These are phyloP conservation scores for Leucoptera coffeella DNA, from an alignment of 2,888 invertebrate genomes.

Conservation along the genomic window DNA sequence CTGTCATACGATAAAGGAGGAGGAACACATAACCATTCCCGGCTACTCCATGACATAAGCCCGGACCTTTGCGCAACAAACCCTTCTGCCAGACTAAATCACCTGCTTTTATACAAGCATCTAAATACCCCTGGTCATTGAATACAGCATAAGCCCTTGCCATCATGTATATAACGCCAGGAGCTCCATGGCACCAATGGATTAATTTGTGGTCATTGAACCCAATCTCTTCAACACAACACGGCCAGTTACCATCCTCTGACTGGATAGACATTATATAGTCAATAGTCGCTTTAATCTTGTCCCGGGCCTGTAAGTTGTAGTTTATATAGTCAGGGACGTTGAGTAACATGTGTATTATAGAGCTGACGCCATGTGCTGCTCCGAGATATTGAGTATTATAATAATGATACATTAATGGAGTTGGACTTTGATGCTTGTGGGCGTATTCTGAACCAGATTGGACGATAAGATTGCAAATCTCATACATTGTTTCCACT, in stretches of 20 bases:
- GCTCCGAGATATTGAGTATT: conserved; percentile 67
- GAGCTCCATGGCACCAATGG: conserved; percentile 90
- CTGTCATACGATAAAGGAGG: conserved; percentile 67
- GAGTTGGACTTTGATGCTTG: conserved; percentile 43
- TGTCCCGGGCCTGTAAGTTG: conserved; percentile 43
- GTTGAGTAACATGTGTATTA: conserved; percentile 46
- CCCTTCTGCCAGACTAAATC: conserved; percentile 81
- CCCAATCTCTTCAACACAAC: conserved; percentile 64
- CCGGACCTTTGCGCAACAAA: conserved; percentile 79
- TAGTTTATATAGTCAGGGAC: conserved; percentile 48
- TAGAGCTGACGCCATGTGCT: conserved; percentile 55
- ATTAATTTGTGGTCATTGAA: conserved; percentile 61
- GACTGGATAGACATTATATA: conserved; percentile 62
- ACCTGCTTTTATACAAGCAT: conserved; percentile 61
- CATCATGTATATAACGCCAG: conserved; percentile 74
- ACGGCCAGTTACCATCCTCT: conserved; percentile 68
- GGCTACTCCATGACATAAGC: conserved; percentile 83
- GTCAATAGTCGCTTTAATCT: conserved; percentile 62
- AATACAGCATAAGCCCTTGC: conserved; percentile 73
- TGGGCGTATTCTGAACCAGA: conserved; percentile 67
- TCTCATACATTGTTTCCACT: conserved; percentile 44
- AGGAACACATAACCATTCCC: conserved; percentile 80
- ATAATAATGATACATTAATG: conserved; percentile 76
- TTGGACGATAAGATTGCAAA: conserved; percentile 63
- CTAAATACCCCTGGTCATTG: conserved; percentile 65